These are phyloP conservation scores for Lasioglossum morio DNA, from an alignment of 2,888 invertebrate genomes.

Conservation along the genomic window DNA sequence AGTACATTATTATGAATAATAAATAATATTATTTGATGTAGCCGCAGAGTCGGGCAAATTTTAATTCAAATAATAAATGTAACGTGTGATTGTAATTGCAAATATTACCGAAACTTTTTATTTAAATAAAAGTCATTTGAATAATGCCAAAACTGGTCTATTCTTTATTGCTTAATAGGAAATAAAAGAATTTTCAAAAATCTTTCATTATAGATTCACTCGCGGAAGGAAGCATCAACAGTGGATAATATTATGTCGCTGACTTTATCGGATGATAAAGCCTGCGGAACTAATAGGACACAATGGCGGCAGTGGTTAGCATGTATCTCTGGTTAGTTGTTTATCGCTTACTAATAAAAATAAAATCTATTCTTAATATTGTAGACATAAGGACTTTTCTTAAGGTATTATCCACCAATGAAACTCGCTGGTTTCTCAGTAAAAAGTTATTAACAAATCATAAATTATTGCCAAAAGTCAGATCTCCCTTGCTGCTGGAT, in stretches of 20 bases:
- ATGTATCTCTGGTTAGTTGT: constrained; percentile 80
- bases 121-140: too few relatives aligned
- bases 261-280: not conserved
- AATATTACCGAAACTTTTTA: too few relatives aligned
- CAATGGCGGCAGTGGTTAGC: constrained; percentile 83
- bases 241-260: not conserved
- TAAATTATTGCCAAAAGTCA: not conserved
- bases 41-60: too few relatives aligned
- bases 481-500: too few relatives aligned
- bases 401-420: not conserved
- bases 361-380: not conserved
- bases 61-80: too few relatives aligned
- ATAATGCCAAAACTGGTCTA: too few relatives aligned
- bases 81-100: too few relatives aligned
- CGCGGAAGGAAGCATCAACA: not conserved
- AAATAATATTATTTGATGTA: too few relatives aligned
- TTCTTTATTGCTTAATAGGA: too few relatives aligned
- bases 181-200: not conserved
- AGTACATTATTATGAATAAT: too few relatives aligned
- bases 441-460: not conserved
- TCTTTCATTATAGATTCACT: not conserved
- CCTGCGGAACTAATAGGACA: constrained; percentile 65
- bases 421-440: not conserved
- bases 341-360: not conserved
- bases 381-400: not conserved